Base-by-base conservation (phyloP, 2,797 vertebrate species). In the Karalla daura region DNA sequence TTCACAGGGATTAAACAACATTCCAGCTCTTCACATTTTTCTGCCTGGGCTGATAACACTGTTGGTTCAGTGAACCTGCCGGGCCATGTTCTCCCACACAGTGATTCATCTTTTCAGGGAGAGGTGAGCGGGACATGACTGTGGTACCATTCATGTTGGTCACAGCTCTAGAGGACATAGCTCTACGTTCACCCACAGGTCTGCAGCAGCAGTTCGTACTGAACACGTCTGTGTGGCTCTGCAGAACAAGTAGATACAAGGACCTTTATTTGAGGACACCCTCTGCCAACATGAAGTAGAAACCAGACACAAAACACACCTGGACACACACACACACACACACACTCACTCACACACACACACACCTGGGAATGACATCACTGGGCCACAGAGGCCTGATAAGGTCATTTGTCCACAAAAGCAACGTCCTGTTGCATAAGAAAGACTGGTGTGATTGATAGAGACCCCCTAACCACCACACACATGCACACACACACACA, bases 341-440 rank as follows among this genome's bases (percentile, higher is more conserved):
- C 17, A 55, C 24, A 46, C 49, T 54, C 36, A 18, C 41, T 45
- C 58, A 49, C 40, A 74, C 46, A 49, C 55, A 56, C 65, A 76
- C 65, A 82, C 80, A 86, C 75, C 53, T 46, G 59, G 40, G 51
- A 80, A 71, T 89, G 74, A 89, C 80, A 80, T 85, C 86, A 88
- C 41, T 56, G 52, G 71, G 50, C 70, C 5, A 63, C 60, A 56
- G 50, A 80, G 60, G 62, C 67, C 76, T 69, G 79, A 88, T 80
- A 84, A 82, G 62, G 70, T 71, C 77, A 83, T 85, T 85, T 72
- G 74, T 85, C 76, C 87, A 88, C 69, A 85, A 85, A 83, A 82
- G 72, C 77, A 37, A 55, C 50, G 83, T 69, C 81, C 77, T 87
- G 82, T 91, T 91, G 80, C 84, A 80, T 89, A 89, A 90, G 64